These are phyloP conservation scores for Carpatolechia fugitivella DNA, from an alignment of 2,888 invertebrate genomes.

Conservation along the genomic window DNA sequence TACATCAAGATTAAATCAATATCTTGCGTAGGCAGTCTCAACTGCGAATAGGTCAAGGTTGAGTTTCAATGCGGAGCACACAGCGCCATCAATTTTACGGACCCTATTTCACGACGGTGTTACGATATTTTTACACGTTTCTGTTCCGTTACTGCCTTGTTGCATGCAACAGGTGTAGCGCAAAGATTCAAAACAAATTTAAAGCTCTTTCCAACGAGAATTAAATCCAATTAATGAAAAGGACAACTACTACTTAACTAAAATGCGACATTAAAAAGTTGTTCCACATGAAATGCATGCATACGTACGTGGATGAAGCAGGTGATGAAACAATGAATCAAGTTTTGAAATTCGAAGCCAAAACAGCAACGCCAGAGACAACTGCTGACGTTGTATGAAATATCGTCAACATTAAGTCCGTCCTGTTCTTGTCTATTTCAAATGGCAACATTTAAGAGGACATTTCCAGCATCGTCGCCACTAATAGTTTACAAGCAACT, in stretches of 20 bases:
- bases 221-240: no score
- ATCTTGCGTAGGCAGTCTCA: not conserved
- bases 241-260: no score
- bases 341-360: no score
- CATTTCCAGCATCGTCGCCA: not conserved
- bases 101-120: slow-evolving; percentile 3
- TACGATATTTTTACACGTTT: slow-evolving; percentile 8
- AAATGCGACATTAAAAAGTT: no score
- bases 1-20: not conserved
- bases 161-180: slow-evolving; percentile 13
- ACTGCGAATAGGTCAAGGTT: not conserved
- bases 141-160: not conserved
- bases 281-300: no score
- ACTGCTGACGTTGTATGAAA: not conserved
- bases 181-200: not conserved
- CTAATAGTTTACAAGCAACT: slow-evolving; percentile 6
- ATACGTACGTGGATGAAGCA: not conserved
- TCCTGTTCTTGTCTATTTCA: slow-evolving; percentile 1
- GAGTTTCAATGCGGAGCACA: not conserved
- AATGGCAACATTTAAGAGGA: slow-evolving; percentile 3
- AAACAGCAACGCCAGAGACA: not conserved
- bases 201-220: not conserved
- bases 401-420: not conserved
- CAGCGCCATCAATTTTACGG: not conserved
- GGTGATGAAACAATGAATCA: not conserved